Conservation (phyloP, 2,888 invertebrate species). For the Linyphia triangularis region DNA sequence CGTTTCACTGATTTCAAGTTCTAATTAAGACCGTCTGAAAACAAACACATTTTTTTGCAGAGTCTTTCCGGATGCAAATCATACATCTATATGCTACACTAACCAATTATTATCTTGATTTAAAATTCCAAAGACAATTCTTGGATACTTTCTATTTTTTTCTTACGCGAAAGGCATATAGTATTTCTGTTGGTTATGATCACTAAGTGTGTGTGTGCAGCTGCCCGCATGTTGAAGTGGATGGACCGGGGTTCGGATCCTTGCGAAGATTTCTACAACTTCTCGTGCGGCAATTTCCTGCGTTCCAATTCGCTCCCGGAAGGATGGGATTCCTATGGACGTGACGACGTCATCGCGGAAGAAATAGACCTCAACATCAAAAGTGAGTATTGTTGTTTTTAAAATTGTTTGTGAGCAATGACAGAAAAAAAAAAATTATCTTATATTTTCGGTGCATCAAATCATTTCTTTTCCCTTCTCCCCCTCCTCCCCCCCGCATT, state of each 20-base stretch:
- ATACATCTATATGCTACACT: too few relatives aligned
- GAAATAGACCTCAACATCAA: slow-evolving; percentile 49
- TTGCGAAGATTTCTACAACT: slow-evolving; percentile 61
- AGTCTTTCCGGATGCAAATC: too few relatives aligned
- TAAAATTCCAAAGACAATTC: neutral
- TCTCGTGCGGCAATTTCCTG: slow-evolving; percentile 53
- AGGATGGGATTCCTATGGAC: slow-evolving; percentile 22
- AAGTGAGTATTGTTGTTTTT: slow-evolving; percentile 16
- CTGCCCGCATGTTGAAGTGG: slow-evolving; percentile 43
- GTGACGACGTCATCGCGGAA: slow-evolving; percentile 17
- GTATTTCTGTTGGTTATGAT: neutral
- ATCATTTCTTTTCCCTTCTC: too few relatives aligned
- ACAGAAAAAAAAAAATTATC: too few relatives aligned
- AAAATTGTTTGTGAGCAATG: too few relatives aligned
- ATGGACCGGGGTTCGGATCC: slow-evolving; percentile 35
- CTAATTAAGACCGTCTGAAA: too few relatives aligned
- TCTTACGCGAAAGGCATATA: too few relatives aligned
- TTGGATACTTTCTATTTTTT: neutral
- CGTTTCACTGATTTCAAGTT: too few relatives aligned
- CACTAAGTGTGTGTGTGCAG: slow-evolving; percentile 13
- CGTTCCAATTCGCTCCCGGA: slow-evolving; percentile 46
- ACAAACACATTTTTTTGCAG: too few relatives aligned
- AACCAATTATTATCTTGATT: too few relatives aligned
- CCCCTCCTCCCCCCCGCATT: too few relatives aligned
- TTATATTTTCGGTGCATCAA: too few relatives aligned